phyloP scores from a whole-genome alignment of 1,140 invertebrate species.

The Macrocentrus cingulum region DNA sequence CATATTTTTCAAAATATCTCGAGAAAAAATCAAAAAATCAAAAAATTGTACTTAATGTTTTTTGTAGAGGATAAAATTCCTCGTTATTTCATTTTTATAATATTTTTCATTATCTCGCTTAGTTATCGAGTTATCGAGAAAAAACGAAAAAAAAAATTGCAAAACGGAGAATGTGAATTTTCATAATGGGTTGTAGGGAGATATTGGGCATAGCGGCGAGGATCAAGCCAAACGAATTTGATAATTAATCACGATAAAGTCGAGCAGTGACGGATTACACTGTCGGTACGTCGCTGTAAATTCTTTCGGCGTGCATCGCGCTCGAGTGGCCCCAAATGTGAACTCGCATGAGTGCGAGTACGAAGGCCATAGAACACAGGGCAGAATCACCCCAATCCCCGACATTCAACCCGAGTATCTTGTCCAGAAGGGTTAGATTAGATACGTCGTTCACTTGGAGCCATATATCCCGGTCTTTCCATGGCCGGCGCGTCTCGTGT shows the following conservation, averaged over 20 bases:
- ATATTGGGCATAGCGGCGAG: neutral
- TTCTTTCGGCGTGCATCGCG: slow-evolving; percentile 26
- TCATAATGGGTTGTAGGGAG: neutral
- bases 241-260: slow-evolving; percentile 35
- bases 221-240: slow-evolving; percentile 19
- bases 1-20: no score
- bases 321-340: slow-evolving; percentile 3
- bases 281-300: slow-evolving; percentile 29
- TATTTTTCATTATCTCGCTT: no score
- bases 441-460: slow-evolving; percentile 52
- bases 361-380: neutral
- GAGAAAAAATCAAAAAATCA: no score
- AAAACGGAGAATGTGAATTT: neutral
- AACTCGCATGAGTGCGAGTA: neutral
- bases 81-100: no score
- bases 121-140: no score
- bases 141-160: no score
- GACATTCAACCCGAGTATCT: slow-evolving; percentile 23
- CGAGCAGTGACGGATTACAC: slow-evolving; percentile 28
- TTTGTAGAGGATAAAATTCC: no score
- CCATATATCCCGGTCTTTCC: slow-evolving; percentile 44
- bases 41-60: no score
- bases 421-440: slow-evolving; percentile 58
- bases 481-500: slow-evolving; percentile 2
- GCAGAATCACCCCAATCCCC: slow-evolving; percentile 8